Evolutionary conservation across 92 coral and sea anemone species (phyloP), one percentile per base, ranked within the genome.

Genomic region (Pocillopora meandrina): DNA sequence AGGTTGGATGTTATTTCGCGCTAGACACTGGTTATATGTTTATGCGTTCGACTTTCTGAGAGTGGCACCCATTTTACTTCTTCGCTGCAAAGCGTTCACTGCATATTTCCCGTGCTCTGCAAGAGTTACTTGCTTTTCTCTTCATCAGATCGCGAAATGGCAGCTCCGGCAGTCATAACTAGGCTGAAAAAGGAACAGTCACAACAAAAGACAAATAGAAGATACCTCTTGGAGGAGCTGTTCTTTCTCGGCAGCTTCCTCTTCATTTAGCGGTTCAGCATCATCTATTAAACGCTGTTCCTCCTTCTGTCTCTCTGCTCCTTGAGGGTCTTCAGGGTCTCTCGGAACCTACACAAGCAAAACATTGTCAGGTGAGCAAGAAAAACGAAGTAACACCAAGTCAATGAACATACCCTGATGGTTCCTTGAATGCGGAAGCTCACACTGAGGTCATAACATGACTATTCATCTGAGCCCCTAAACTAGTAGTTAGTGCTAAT

Each of bases 261-360:
- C 98, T 71, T 96, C 99, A 34, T 93, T 89, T 18, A 96, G 88
- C 19, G 99, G 97, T 84, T 96, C 98, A n/a, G 99, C 83, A 62
- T 96, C 99, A 65, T 96, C 99, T 77, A 96, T 92, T 78, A 95
- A 88, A 61, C 86, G 82, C 81, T 96, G 99, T 58, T 90, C 97
- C 62, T 96, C 98, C 72, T 92, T 96, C 85, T 93, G 98, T 65
- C 93, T 89, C n/a, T 96, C 98, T 15, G 93, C 95, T 52, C 97
- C 97, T 26, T 91, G 88, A 18, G 99, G 97, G 68, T 94, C 98
- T 17, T 96, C 99, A 9, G 94, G 94, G 70, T 96, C 98, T 56
- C 93, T 87, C 2, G 99, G 99, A 62, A 95, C 97, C 98, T 96
- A 63, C 12, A 78, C 15, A 34, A 78, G 61, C 3, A 15, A 12